A percentile compares a stretch with the other conserved stretches of the same genome.
Evolutionary conservation across 2,113 vertebrate species (phyloP).

Genomic region (Aviceda subcristata): DNA sequence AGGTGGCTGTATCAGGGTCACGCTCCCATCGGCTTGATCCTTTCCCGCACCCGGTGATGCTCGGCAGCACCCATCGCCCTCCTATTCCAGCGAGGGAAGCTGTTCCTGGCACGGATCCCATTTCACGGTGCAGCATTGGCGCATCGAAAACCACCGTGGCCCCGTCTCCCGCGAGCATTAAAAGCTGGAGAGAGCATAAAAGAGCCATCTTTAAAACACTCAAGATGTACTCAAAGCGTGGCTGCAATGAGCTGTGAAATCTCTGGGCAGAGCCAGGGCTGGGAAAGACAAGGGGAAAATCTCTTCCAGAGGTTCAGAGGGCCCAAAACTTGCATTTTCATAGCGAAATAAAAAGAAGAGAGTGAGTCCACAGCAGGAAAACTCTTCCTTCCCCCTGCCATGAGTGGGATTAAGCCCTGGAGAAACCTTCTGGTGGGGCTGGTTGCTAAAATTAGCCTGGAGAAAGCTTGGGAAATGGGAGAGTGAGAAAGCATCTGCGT

Average conservation of each 20-base stretch:
- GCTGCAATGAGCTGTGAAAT: slow-evolving; percentile 44
- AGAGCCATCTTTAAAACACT: background rate
- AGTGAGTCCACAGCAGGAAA: background rate
- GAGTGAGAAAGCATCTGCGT: background rate
- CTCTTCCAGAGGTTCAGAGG: background rate
- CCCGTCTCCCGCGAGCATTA: rapidly evolving
- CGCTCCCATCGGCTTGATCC: background rate
- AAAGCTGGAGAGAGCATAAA: background rate
- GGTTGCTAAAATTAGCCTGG: background rate
- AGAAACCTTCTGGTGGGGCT: background rate
- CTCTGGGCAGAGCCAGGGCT: background rate
- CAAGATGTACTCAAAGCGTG: background rate
- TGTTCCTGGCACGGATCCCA: rapidly evolving
- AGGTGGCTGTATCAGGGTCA: background rate
- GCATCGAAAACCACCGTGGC: background rate
- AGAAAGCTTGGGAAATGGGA: background rate
- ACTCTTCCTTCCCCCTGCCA: background rate
- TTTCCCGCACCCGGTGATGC: background rate
- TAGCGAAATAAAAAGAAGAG: background rate
- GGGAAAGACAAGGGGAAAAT: background rate
- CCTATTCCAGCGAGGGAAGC: background rate
- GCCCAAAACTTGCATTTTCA: background rate
- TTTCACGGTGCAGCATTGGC: rapidly evolving
- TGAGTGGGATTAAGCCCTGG: background rate
- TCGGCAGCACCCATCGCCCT: background rate